Base-by-base conservation (phyloP, 2,113 vertebrate species). In the Pardalotus punctatus region DNA sequence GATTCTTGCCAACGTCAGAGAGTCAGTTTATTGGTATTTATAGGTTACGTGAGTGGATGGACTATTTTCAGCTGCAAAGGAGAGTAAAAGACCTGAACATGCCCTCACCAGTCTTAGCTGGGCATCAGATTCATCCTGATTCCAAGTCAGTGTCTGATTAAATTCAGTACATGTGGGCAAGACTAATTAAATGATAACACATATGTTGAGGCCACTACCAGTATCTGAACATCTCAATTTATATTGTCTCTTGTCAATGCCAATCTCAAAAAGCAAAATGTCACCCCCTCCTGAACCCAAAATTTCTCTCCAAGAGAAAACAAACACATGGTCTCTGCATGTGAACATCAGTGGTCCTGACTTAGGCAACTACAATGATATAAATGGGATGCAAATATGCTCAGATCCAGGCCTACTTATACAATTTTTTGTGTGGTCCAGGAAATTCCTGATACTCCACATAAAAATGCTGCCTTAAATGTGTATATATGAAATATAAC, bases 361-460 rank as follows among this genome's bases (percentile, higher is more conserved):
- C 16, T 56, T 31, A 43, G 19, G 47, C 6, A 33, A 58, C 29
- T 29, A 16, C 3, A 21, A 2, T 4, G 23, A 43, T 28, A 40
- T 3, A 51, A 67, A 82, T 14, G 23, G 25, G 29, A 73, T 24
- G 27, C 12, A 77, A 72, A 33, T 19, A 65, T 7, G 17, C 29
- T 66, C 36, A 66, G 51, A 71, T 42, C 6, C 51, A 74, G 38
- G 50, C 19, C 12, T 74, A 58, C 70, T 96, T 89, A 81, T 6
- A 80, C 29, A 38, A 95, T 95, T 93, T 97, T 47, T 66, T 81
- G 48, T 17, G 33, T 28, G 20, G 57, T 48, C 92, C 57, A 76
- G 40, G 89, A 97, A 97, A 94, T 64, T 86, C 50, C 35, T 94
- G 50, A 53, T 89, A 96, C 15, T 54, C 18, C 40, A 78, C 6